A percentile compares a stretch with the other conserved stretches of the same genome.
Conservation (phyloP, 2,113 vertebrate species). For the Tautogolabrus adspersus region DNA sequence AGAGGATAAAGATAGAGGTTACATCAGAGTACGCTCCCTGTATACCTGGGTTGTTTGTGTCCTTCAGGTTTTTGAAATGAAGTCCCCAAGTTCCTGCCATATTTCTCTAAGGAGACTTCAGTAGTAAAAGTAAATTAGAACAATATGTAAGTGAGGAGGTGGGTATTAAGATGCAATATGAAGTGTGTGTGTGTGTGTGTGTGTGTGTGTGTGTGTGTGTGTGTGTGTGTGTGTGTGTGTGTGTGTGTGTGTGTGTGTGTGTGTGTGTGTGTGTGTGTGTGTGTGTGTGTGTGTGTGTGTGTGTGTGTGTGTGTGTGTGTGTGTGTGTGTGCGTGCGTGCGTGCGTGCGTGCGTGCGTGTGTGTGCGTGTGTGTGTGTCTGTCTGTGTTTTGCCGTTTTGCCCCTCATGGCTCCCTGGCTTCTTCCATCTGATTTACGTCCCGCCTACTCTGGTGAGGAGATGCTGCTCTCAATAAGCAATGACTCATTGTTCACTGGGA, state of each 20-base stretch:
- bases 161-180: slow-evolving; percentile 18
- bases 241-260: slow-evolving; percentile 1
- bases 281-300: neutral
- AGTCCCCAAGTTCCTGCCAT: slow-evolving; percentile 4
- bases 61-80: slow-evolving; percentile 26
- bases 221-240: neutral
- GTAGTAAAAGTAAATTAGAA: slow-evolving; percentile 12
- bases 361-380: neutral
- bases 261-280: too few relatives aligned
- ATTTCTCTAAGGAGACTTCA: slow-evolving; percentile 15
- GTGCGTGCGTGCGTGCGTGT: slow-evolving; percentile 1
- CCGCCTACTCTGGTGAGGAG: slow-evolving; percentile 32
- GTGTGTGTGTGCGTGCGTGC: too few relatives aligned
- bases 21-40: neutral
- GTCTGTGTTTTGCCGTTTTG: neutral
- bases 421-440: slow-evolving; percentile 44
- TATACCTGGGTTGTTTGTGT: slow-evolving; percentile 22
- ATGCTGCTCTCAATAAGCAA: slow-evolving; percentile 25
- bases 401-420: slow-evolving; percentile 22
- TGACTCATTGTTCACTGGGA: slow-evolving; percentile 45
- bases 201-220: neutral
- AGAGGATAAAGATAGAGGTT: slow-evolving; percentile 4
- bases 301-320: neutral
- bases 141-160: slow-evolving; percentile 11
- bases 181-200: slow-evolving; percentile 1